Percentiles rank a stretch among this genome's conserved stretches.
Evolutionary conservation across 2,888 invertebrate species (phyloP).

Genomic region (Pinctada fucata): DNA sequence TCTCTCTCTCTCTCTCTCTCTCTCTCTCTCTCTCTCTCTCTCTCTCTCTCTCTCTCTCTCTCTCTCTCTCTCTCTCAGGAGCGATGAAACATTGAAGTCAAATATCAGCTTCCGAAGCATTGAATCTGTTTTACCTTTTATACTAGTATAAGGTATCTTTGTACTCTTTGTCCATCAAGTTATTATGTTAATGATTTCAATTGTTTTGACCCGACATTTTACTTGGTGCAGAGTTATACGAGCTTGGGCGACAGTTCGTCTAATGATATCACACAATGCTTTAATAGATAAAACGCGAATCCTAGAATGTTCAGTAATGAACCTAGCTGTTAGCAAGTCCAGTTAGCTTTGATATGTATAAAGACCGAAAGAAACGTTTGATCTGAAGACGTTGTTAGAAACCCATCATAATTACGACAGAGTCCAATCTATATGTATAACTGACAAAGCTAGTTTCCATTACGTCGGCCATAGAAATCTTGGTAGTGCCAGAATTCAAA

Average conservation of each 20-base stretch:
- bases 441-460: not conserved
- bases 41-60: too few species aligned
- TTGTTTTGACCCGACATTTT: too few species aligned
- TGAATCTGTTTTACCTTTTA: too few species aligned
- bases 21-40: too few species aligned
- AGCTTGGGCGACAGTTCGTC: not conserved
- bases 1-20: too few species aligned
- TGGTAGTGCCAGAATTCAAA: constrained; percentile 3
- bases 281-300: not conserved
- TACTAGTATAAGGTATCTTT: too few species aligned
- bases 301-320: not conserved
- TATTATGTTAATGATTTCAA: too few species aligned
- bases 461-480: not conserved
- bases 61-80: too few species aligned
- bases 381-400: not conserved
- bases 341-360: not conserved
- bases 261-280: not conserved
- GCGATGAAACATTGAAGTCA: too few species aligned
- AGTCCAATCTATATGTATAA: not conserved
- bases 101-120: too few species aligned
- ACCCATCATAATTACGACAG: not conserved
- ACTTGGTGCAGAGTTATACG: too few species aligned
- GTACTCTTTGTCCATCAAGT: too few species aligned
- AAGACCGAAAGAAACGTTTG: not conserved
- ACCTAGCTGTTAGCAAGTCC: not conserved